Evolutionary conservation across 1,140 invertebrate genomes (phyloP).

Genomic region (Oscheius sp.): DNA sequence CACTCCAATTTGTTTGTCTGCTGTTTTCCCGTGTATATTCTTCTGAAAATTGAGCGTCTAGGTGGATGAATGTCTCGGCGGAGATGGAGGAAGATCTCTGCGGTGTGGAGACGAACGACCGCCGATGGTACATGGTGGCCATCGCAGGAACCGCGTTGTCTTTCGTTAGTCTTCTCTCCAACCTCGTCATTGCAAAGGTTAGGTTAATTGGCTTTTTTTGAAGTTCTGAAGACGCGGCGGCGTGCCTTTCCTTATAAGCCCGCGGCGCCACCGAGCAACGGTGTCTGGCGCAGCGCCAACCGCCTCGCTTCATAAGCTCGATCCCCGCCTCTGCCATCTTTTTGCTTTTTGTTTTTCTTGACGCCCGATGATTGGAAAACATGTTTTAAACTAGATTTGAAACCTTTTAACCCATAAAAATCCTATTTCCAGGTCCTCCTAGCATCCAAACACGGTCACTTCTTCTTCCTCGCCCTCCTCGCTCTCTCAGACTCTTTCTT

Average conservation of each 20-base stretch:
- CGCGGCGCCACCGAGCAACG: too few species aligned
- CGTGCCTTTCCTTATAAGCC: too few species aligned
- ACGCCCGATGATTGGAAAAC: not conserved
- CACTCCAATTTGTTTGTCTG: too few species aligned
- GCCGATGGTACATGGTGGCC: slow-evolving; percentile 45
- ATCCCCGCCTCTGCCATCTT: too few species aligned
- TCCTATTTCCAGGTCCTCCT: slow-evolving; percentile 27
- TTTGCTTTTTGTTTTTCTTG: not conserved
- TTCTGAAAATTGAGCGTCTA: not conserved
- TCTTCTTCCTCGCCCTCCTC: slow-evolving; percentile 44
- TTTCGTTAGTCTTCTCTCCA: slow-evolving; percentile 29
- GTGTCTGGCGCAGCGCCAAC: too few species aligned
- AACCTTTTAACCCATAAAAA: not conserved
- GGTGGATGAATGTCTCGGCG: not conserved
- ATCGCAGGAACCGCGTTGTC: slow-evolving; percentile 37
- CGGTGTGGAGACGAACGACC: slow-evolving; percentile 25
- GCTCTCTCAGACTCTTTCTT: slow-evolving; percentile 41
- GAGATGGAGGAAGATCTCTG: slow-evolving; percentile 29
- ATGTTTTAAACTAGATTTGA: not conserved
- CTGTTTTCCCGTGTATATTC: too few species aligned
- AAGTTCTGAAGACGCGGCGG: too few species aligned
- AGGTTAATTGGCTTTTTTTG: too few species aligned
- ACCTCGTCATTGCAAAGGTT: slow-evolving; percentile 35
- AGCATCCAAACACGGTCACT: slow-evolving; percentile 31
- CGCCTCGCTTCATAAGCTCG: too few species aligned